Evolutionary conservation across 2,113 vertebrate genomes (phyloP).

Genomic region (Elephantulus edwardii): DNA sequence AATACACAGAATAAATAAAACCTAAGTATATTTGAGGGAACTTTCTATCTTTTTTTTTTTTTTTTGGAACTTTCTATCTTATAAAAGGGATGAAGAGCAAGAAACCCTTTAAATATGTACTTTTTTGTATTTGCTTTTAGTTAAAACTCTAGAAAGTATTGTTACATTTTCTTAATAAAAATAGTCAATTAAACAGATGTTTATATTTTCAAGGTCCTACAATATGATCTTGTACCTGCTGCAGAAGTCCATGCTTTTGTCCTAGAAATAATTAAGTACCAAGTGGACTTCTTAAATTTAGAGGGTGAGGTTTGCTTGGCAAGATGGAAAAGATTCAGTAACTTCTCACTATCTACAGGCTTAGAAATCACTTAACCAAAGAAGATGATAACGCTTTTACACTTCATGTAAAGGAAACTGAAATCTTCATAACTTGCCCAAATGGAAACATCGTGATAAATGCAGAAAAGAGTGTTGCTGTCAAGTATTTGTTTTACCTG

Average conservation of each 20-base stretch:
- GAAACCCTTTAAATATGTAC: neutral
- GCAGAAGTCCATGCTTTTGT: neutral
- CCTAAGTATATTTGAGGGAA: neutral
- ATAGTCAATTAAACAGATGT: neutral
- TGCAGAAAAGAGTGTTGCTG: no score
- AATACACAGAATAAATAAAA: neutral
- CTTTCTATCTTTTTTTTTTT: no score
- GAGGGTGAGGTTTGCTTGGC: neutral
- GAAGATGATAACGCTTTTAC: no score
- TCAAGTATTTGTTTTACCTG: no score
- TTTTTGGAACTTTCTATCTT: neutral
- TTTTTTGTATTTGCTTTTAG: neutral
- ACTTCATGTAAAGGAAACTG: no score
- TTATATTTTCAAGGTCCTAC: neutral
- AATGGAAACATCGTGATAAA: no score
- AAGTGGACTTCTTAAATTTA: neutral
- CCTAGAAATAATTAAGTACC: neutral
- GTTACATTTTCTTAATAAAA: neutral
- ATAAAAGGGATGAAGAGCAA: neutral
- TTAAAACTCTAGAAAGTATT: neutral
- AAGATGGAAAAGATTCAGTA: neutral
- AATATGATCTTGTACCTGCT: neutral
- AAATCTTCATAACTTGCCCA: no score
- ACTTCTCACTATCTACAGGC: neutral
- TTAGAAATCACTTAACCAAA: neutral